These are phyloP conservation scores for Corythaeola cristata DNA, from an alignment of 2,113 vertebrate genomes.

Conservation along the genomic window DNA sequence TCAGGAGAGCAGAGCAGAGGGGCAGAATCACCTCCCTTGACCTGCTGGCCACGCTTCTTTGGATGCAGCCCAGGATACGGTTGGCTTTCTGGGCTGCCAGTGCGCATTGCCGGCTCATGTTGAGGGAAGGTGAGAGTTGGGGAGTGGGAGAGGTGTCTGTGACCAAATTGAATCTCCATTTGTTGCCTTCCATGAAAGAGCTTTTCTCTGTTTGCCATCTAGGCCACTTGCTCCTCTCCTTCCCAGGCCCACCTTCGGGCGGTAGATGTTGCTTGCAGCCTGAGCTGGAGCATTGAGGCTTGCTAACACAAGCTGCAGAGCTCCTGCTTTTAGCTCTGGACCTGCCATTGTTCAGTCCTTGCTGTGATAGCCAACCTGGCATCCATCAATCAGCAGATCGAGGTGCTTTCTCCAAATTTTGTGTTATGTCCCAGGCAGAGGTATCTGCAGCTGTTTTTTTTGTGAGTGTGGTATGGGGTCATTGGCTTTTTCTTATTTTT, in stretches of 20 bases:
- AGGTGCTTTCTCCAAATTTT: neutral
- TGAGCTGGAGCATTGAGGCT: neutral
- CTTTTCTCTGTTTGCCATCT: neutral
- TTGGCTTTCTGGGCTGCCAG: too few relatives aligned
- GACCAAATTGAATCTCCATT: neutral
- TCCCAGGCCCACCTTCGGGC: neutral
- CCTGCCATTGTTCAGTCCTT: neutral
- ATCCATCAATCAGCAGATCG: neutral
- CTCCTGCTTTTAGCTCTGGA: neutral
- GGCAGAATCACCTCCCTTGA: too few relatives aligned
- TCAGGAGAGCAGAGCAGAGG: too few relatives aligned
- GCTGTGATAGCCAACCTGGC: neutral
- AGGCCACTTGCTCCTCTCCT: neutral
- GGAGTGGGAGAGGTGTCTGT: neutral
- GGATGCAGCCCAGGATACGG: too few relatives aligned
- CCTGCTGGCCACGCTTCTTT: too few relatives aligned
- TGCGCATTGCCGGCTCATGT: too few relatives aligned
- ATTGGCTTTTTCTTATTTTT: neutral
- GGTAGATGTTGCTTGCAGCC: neutral
- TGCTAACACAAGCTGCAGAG: neutral
- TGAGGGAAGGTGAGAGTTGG: neutral
- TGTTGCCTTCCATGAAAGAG: neutral
- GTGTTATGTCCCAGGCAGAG: neutral
- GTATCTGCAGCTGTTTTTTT: neutral
- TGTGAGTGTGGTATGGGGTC: neutral